Conservation (phyloP, 1,140 invertebrate species). For the Drosophila repleta region DNA sequence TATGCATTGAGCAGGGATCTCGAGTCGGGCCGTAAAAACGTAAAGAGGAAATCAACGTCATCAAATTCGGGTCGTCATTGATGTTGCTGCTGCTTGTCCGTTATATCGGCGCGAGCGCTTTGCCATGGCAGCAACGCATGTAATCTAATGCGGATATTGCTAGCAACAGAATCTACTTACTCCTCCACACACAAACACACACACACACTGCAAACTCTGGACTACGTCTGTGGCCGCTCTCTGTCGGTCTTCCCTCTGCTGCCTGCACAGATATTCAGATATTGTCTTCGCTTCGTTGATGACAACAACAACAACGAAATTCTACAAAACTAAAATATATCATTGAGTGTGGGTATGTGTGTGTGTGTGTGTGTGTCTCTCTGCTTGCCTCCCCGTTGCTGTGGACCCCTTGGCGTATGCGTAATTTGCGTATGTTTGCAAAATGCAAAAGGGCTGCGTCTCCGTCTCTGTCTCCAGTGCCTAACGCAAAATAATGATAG, state of each 20-base stretch:
- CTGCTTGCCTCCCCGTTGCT: not conserved
- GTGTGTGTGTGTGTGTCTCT: slow-evolving; percentile 5
- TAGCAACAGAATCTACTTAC: slow-evolving; percentile 5
- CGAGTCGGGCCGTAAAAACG: slow-evolving; percentile 36
- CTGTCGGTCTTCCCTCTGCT: slow-evolving; percentile 3
- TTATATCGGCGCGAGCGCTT: slow-evolving; percentile 6
- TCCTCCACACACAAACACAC: not conserved
- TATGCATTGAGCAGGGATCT: slow-evolving; percentile 60
- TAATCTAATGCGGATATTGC: slow-evolving; percentile 48
- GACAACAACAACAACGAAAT: slow-evolving; percentile 52
- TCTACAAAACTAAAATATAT: slow-evolving; percentile 73
- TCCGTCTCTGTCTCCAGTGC: slow-evolving; percentile 29
- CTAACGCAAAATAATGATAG: slow-evolving; percentile 79
- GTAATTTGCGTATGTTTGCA: slow-evolving; percentile 60
- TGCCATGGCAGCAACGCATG: slow-evolving; percentile 9
- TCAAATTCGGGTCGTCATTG: not conserved
- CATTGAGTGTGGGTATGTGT: slow-evolving; percentile 39
- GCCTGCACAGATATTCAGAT: slow-evolving; percentile 41
- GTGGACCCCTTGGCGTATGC: slow-evolving; percentile 39
- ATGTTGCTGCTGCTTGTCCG: not conserved
- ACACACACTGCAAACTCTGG: not conserved
- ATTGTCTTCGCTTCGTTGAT: slow-evolving; percentile 68
- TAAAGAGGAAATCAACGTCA: slow-evolving; percentile 8
- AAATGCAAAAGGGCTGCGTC: slow-evolving; percentile 61
- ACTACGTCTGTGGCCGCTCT: not conserved